phyloP scores from a whole-genome alignment of 2,888 invertebrate species.

The Alitta virens region DNA sequence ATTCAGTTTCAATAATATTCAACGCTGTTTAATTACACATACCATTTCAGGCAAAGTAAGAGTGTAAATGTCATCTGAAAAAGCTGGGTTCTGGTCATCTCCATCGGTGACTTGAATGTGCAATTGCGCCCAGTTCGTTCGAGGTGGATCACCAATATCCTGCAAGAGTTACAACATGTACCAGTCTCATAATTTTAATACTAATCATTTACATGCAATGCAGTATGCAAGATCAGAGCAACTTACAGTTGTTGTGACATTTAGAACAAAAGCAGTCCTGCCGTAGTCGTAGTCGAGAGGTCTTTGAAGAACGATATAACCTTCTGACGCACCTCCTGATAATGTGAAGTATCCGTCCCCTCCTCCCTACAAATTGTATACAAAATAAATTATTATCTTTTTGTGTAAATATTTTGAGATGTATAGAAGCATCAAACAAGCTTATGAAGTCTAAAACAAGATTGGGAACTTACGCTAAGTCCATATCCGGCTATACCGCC shows the following conservation, averaged over 20 bases:
- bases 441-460: too few relatives aligned
- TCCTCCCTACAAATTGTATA: conserved; percentile 1
- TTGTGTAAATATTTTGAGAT: too few relatives aligned
- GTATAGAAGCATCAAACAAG: too few relatives aligned
- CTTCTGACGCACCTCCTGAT: conserved; percentile 20
- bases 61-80: conserved; percentile 15
- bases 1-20: too few relatives aligned
- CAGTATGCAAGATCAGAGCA: too few relatives aligned
- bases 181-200: too few relatives aligned
- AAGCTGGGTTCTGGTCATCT: conserved; percentile 24
- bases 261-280: conserved; percentile 13
- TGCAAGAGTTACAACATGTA: too few relatives aligned
- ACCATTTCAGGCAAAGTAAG: conserved; percentile 19
- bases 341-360: conserved; percentile 17
- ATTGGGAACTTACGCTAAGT: conserved; percentile 7
- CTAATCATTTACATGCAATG: too few relatives aligned
- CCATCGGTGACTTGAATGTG: conserved; percentile 17
- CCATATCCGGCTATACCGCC: conserved; percentile 20
- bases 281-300: conserved; percentile 22
- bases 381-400: too few relatives aligned
- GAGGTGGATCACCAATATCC: conserved; percentile 14
- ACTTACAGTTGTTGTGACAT: conserved; percentile 24
- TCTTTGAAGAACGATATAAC: conserved; percentile 12
- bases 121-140: conserved; percentile 20
- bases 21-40: too few relatives aligned